These are phyloP conservation scores for Cephus pulcher DNA, from an alignment of 2,888 invertebrate genomes.

Conservation along the genomic window DNA sequence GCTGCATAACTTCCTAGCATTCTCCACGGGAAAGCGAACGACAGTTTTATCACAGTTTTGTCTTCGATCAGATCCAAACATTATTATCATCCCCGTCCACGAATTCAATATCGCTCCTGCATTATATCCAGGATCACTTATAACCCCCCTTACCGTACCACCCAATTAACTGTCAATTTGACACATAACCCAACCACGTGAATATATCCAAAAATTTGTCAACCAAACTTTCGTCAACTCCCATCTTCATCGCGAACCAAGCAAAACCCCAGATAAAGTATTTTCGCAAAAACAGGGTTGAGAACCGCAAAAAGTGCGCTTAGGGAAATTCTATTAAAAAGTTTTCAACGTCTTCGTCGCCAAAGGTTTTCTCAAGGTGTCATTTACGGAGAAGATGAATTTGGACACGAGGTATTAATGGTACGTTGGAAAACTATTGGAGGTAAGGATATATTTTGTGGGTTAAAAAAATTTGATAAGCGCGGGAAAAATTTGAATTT, in stretches of 20 bases:
- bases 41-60: conserved; percentile 53
- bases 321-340: conserved; percentile 36
- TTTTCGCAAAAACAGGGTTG: background rate
- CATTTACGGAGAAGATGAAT: background rate
- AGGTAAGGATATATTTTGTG: no score
- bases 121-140: conserved; percentile 23
- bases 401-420: background rate
- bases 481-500: background rate
- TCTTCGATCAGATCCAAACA: conserved; percentile 45
- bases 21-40: conserved; percentile 29
- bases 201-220: background rate
- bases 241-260: background rate
- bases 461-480: background rate
- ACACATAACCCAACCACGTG: background rate
- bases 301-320: conserved; percentile 14
- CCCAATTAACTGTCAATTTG: background rate
- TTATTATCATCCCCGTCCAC: conserved; percentile 31
- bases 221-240: background rate
- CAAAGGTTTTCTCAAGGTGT: background rate
- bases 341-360: conserved; percentile 31
- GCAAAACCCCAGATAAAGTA: background rate
- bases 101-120: conserved; percentile 47
- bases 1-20: background rate
- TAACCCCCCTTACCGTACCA: no score
- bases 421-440: background rate